Conservation (phyloP, 2,797 vertebrate species). For the Sciurus carolinensis region DNA sequence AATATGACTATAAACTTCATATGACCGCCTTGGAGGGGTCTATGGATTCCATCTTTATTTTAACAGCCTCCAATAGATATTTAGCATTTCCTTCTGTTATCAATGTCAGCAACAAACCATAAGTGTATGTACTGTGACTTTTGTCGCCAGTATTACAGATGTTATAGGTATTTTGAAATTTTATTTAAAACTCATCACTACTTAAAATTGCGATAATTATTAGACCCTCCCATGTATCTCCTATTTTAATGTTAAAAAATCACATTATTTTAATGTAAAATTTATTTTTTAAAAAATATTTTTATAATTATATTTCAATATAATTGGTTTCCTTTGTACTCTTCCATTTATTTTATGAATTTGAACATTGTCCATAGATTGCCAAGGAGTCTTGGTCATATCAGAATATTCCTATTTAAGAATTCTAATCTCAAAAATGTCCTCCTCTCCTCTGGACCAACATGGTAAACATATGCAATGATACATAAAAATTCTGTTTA, state of each 20-base stretch:
- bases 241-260: conserved; percentile 56
- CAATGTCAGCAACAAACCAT: not conserved
- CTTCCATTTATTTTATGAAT: conserved; percentile 3
- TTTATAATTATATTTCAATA: not conserved
- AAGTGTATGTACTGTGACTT: not conserved
- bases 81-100: not conserved
- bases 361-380: not conserved
- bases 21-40: not conserved
- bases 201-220: conserved; percentile 19
- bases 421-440: conserved; percentile 15
- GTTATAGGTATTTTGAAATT: not conserved
- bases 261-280: not conserved
- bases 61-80: not conserved
- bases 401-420: not conserved
- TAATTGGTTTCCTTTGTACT: not conserved
- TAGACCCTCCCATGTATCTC: not conserved
- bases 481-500: not conserved
- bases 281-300: not conserved
- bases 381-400: not conserved
- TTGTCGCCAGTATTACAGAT: not conserved
- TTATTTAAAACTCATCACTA: not conserved
- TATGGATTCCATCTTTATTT: not conserved
- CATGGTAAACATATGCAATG: not conserved
- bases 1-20: not conserved
- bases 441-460: not conserved